Percentiles rank a stretch among this genome's conserved stretches.
Conservation (phyloP, 2,113 vertebrate genomes). For the Silurus meridionalis region DNA sequence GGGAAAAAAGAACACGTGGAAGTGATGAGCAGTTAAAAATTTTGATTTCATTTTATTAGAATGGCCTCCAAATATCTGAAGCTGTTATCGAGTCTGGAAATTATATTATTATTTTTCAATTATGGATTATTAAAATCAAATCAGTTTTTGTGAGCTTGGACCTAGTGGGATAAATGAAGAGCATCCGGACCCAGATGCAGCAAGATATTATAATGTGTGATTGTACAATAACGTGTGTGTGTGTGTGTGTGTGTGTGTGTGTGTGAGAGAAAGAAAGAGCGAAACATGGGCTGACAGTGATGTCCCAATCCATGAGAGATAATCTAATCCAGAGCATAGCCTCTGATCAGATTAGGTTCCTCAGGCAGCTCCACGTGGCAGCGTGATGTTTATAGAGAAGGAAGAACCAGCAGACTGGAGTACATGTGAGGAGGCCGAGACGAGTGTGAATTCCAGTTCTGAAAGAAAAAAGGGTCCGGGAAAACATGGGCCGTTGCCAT, state of each 20-base stretch:
- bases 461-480: constrained; percentile 44
- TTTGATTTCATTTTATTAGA: not conserved
- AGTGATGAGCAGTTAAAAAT: not conserved
- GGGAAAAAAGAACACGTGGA: not conserved
- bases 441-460: constrained; percentile 52
- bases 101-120: no score
- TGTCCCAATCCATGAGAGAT: constrained; percentile 13
- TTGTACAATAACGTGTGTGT: not conserved
- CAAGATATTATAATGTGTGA: not conserved
- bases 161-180: not conserved
- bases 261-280: not conserved
- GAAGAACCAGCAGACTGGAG: constrained; percentile 12
- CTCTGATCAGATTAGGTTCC: constrained; percentile 57
- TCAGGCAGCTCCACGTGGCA: not conserved
- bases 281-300: not conserved
- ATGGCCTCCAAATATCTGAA: not conserved
- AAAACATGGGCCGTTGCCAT: constrained; percentile 65
- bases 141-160: not conserved
- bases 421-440: constrained; percentile 53
- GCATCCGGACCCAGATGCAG: not conserved
- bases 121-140: not conserved
- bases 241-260: not conserved
- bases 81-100: not conserved
- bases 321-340: constrained; percentile 63
- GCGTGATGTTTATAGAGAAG: not conserved